These are phyloP conservation scores for Acipenser oxyrinchus DNA, from an alignment of 2,797 vertebrate species.

Conservation along the genomic window DNA sequence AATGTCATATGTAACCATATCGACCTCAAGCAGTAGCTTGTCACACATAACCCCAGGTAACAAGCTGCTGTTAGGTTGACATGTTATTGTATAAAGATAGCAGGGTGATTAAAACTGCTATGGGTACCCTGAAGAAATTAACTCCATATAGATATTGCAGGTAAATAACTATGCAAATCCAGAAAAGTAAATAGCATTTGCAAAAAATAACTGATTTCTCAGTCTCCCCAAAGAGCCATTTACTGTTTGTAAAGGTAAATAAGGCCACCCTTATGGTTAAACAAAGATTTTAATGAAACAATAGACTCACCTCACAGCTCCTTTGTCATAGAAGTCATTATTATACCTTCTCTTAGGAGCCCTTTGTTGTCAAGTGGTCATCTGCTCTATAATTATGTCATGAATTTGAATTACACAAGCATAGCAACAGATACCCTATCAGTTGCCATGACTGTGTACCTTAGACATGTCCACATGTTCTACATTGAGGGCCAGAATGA, in stretches of 20 bases:
- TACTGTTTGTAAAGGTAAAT: slow-evolving; percentile 61
- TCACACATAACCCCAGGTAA: no score
- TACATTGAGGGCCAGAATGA: no score
- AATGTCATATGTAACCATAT: no score
- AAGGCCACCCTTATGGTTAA: slow-evolving; percentile 60
- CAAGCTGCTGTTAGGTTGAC: no score
- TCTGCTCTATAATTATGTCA: no score
- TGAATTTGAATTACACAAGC: slow-evolving; percentile 63
- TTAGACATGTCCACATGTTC: no score
- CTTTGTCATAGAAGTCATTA: slow-evolving; percentile 57
- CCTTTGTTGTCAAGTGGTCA: no score
- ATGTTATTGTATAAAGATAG: no score
- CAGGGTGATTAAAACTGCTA: no score
- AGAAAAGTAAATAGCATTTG: slow-evolving; percentile 78
- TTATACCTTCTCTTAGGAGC: slow-evolving; percentile 42
- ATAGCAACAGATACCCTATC: slow-evolving; percentile 20
- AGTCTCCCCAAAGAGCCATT: slow-evolving; percentile 65
- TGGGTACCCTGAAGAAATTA: slow-evolving; percentile 46
- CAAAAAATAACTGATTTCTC: slow-evolving; percentile 79
- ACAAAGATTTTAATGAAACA: slow-evolving; percentile 37
- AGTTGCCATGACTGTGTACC: no score
- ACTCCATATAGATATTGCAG: slow-evolving; percentile 70
- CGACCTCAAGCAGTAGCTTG: no score
- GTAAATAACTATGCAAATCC: slow-evolving; percentile 81
- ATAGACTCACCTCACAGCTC: slow-evolving; percentile 57